These are phyloP conservation scores for Brachypalpus laphriformis DNA, from an alignment of 2,888 invertebrate species.

Conservation along the genomic window DNA sequence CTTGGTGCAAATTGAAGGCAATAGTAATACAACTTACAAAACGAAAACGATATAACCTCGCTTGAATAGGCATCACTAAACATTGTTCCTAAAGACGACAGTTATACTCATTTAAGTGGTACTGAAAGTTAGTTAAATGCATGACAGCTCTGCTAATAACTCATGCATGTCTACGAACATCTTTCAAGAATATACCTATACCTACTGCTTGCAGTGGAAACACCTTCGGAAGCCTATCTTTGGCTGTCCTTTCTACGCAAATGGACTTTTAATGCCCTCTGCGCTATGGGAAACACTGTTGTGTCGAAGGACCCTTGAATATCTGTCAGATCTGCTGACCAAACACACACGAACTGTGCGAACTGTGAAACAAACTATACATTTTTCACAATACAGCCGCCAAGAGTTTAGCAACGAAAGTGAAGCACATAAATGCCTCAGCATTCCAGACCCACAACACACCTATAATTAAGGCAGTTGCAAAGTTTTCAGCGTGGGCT, in stretches of 20 bases:
- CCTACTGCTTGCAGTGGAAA: constrained; percentile 4
- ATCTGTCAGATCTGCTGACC: constrained; percentile 50
- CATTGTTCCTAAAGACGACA: constrained; percentile 6
- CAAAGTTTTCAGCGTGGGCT: constrained; percentile 74
- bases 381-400: constrained; percentile 12
- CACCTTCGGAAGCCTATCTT: constrained; percentile 51
- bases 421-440: constrained; percentile 70
- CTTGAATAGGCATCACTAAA: neutral
- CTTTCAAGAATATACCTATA: neutral
- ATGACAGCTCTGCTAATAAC: constrained; percentile 21
- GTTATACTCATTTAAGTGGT: constrained; percentile 36
- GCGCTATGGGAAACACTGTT: constrained; percentile 29
- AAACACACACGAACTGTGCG: constrained; percentile 39
- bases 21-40: too few species aligned
- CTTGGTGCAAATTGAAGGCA: neutral
- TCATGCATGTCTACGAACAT: constrained; percentile 11
- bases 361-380: constrained; percentile 32
- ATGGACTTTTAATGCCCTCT: constrained; percentile 67
- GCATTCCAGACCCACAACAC: constrained; percentile 72
- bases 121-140: constrained; percentile 1
- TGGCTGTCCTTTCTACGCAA: constrained; percentile 63
- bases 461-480: constrained; percentile 75
- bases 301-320: constrained; percentile 35
- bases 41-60: neutral
- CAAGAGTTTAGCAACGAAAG: constrained; percentile 53